Base-by-base conservation (phyloP, 1,140 invertebrate genomes). In the Drosophila oshimai region DNA sequence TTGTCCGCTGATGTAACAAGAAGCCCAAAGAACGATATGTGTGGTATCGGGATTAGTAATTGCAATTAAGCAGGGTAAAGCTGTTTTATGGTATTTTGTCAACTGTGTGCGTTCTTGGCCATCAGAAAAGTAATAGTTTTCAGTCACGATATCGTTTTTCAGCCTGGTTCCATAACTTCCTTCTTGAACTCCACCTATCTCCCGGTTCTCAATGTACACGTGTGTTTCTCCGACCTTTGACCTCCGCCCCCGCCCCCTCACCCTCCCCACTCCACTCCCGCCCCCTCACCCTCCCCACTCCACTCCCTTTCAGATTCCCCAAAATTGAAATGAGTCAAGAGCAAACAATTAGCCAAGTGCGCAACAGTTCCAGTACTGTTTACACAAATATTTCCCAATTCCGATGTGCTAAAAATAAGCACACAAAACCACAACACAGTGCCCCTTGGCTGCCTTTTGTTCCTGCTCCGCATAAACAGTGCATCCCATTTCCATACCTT, bases 401-500 rank as follows among this genome's bases (percentile, higher is more conserved):
- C 6, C 20, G 20, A 41, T 50, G 62, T 17, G 62, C 62, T 67
- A 67, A 50, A 67, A 67, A 67, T 67, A 67, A 67, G 58, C 44
- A 6, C 6, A 15, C 44, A 41, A 41, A 67, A 50, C 44, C 58
- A 41, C 44, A 67, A 60, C 17, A 60, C 17, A 61, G 4, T 13
- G 24, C 12, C 50, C 26, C 10, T 7, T n/a, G 12, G 6, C 7
- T 17, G 6, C n/a, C 15, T 26, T 42, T 44, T 26, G 36, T 41
- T 61, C 13, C 51, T 13, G 12, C 18, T 31, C 51, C 51, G 41
- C 58, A 64, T 65, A 65, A 65, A 13, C 58, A 65, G 42, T 10
- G 42, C 61, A 65, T 65, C 44, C 44, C 42, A 65, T 65, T 65
- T 65, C 61, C 61, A 65, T 65, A 65, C 2, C 28, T 50, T 50